These are phyloP conservation scores for Oligia fasciuncula DNA, from an alignment of 2,888 invertebrate genomes.

Conservation along the genomic window DNA sequence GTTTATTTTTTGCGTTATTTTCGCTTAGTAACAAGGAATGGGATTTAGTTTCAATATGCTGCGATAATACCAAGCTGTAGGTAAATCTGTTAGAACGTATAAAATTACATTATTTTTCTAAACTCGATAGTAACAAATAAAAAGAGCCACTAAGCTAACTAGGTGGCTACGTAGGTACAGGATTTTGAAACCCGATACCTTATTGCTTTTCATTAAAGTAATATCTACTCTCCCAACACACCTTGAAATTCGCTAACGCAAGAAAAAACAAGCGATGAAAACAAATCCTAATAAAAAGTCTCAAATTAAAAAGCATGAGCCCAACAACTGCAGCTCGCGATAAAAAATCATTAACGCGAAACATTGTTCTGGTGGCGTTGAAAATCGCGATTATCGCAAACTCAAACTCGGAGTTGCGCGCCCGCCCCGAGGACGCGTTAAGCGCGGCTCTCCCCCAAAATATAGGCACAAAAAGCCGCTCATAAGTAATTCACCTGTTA, in stretches of 20 bases:
- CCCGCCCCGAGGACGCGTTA: conserved; percentile 48
- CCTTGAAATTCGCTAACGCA: conserved; percentile 19
- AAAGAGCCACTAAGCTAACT: too few relatives aligned
- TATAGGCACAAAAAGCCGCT: conserved; percentile 65
- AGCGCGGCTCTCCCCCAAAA: conserved; percentile 55
- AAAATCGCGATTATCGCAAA: conserved; percentile 74
- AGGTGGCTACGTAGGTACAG: background rate
- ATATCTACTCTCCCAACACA: background rate
- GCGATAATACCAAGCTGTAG: background rate
- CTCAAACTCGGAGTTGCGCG: conserved; percentile 64
- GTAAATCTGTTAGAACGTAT: background rate
- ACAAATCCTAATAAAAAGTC: conserved; percentile 41
- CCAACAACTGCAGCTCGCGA: conserved; percentile 54
- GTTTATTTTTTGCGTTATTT: conserved; percentile 17
- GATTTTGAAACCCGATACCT: background rate
- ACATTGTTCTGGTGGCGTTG: conserved; percentile 68
- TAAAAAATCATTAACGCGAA: conserved; percentile 65
- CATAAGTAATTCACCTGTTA: conserved; percentile 68
- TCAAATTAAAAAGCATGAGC: conserved; percentile 48
- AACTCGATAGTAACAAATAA: too few relatives aligned
- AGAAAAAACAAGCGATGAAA: conserved; percentile 35
- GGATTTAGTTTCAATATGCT: background rate
- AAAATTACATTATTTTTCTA: background rate
- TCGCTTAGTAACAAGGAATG: conserved; percentile 8
- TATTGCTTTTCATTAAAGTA: conserved; percentile 12